Conservation (phyloP, 53 echinoderm and acorn worm genomes). For the Antedon mediterranea region DNA sequence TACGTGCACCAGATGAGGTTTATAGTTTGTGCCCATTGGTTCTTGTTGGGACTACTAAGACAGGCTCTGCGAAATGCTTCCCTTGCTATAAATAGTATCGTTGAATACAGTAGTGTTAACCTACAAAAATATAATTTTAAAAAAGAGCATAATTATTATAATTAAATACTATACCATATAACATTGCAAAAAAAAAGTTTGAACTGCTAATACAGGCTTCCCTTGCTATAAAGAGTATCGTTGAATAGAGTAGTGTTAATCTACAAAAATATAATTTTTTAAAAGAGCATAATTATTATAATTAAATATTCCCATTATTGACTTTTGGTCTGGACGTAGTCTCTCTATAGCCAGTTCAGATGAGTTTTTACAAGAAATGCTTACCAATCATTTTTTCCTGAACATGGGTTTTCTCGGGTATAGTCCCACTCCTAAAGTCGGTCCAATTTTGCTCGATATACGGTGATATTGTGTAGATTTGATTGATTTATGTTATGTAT, state of each 20-base stretch:
- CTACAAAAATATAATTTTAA: conserved; percentile 16
- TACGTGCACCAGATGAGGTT: conserved; percentile 90
- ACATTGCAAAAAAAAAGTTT: too few relatives aligned
- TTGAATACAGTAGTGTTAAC: conserved; percentile 74
- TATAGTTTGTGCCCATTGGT: conserved; percentile 66
- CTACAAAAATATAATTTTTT: conserved; percentile 17
- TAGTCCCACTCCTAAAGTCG: too few relatives aligned
- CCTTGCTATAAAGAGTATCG: conserved; percentile 62
- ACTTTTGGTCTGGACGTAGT: too few relatives aligned
- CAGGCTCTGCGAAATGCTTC: conserved; percentile 93
- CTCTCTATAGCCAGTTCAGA: too few relatives aligned
- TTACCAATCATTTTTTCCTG: too few relatives aligned
- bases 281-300: not conserved
- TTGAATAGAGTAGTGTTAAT: conserved; percentile 73
- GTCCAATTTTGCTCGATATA: too few relatives aligned
- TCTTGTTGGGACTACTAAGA: conserved; percentile 50
- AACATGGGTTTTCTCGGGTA: too few relatives aligned
- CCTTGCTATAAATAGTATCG: conserved; percentile 63
- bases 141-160: not conserved
- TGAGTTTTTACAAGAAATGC: too few relatives aligned
- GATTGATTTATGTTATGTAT: too few relatives aligned
- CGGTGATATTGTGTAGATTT: too few relatives aligned
- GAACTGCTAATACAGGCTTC: conserved; percentile 90
- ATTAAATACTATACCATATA: too few relatives aligned
- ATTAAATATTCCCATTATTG: too few relatives aligned